Evolutionary conservation across 2,113 vertebrate genomes (phyloP), one percentile per base, ranked within the genome.

Genomic region (Stegastes partitus): DNA sequence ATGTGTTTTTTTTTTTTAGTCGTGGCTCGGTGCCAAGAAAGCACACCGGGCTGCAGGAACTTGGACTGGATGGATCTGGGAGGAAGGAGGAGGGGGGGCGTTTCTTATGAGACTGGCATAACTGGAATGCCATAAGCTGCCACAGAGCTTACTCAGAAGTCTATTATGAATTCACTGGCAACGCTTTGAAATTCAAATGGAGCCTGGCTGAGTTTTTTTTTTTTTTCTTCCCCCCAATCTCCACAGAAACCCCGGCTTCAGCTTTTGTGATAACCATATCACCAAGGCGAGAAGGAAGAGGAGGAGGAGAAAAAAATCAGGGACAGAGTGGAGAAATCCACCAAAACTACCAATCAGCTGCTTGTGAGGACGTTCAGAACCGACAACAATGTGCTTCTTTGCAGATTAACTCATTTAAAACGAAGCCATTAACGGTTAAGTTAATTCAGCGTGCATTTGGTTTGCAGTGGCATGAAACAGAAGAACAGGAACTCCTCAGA

Each of bases 151-250:
- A 72, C 81, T 77, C 84, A 81, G 73, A 50, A 79, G 80, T 91
- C 85, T 76, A 74, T 86, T 83, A 87, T 72, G 77, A 73, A 86
- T 89, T 86, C 78, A 72, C 67, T 81, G 83, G 71, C 53, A 56
- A 83, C 26, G 86, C 86, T 87, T 83, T 88, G 80, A 91, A 85
- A 90, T 85, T 87, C 82, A 87, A 87, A 87, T 73, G 56, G 25
- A 72, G 72, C 68, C 74, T 67, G 73, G 75, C 61, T 73, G 54
- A 62, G 65, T 2, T 53, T 44, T 47, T 53, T 42, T 61, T 51
- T 67, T 14, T 45, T 68, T 39, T n/a, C n/a, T 21, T 14, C 8
- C 34, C 18, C 12, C 58, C 10, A 72, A 86, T 81, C 70, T 86
- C 59, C 78, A 79, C 37, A 85, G 79, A 83, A 87, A 78, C 55